phyloP scores from a whole-genome alignment of 1,140 invertebrate genomes.

The Saccostrea glomerata region DNA sequence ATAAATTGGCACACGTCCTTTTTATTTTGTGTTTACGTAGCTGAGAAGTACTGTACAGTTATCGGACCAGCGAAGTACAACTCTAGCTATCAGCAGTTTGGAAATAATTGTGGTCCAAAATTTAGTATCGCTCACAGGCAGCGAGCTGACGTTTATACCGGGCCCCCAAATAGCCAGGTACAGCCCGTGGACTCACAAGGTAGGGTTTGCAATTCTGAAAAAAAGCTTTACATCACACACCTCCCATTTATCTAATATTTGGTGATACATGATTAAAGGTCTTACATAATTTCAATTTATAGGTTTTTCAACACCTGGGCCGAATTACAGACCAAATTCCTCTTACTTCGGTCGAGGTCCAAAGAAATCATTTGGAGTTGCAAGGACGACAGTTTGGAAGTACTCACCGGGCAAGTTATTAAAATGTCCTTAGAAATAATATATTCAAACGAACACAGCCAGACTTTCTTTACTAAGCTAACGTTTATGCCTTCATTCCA shows the following conservation, averaged over 20 bases:
- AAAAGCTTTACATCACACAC: too few species aligned
- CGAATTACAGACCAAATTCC: slow-evolving; percentile 64
- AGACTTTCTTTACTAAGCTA: background rate
- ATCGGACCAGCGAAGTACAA: slow-evolving; percentile 60
- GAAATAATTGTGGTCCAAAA: slow-evolving; percentile 53
- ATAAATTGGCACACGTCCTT: too few species aligned
- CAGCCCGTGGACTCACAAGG: slow-evolving; percentile 63
- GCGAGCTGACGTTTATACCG: slow-evolving; percentile 46
- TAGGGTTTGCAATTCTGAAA: background rate
- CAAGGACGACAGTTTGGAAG: slow-evolving; percentile 18
- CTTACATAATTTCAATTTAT: background rate
- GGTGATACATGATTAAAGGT: too few species aligned
- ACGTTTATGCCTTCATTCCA: slow-evolving; percentile 10
- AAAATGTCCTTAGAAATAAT: too few species aligned
- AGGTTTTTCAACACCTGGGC: slow-evolving; percentile 62
- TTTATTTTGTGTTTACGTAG: background rate
- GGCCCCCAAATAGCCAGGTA: slow-evolving; percentile 60
- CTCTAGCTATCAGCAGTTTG: slow-evolving; percentile 41
- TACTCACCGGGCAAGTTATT: slow-evolving; percentile 48
- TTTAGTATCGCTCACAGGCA: slow-evolving; percentile 60
- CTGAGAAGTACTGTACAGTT: slow-evolving; percentile 46
- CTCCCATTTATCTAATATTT: too few species aligned
- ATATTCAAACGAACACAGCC: too few species aligned
- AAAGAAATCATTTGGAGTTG: slow-evolving; percentile 60
- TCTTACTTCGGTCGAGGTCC: slow-evolving; percentile 59